A percentile compares a stretch with the other conserved stretches of the same genome.
Evolutionary conservation across 2,888 invertebrate species (phyloP).

Genomic region (Coremacera marginata): DNA sequence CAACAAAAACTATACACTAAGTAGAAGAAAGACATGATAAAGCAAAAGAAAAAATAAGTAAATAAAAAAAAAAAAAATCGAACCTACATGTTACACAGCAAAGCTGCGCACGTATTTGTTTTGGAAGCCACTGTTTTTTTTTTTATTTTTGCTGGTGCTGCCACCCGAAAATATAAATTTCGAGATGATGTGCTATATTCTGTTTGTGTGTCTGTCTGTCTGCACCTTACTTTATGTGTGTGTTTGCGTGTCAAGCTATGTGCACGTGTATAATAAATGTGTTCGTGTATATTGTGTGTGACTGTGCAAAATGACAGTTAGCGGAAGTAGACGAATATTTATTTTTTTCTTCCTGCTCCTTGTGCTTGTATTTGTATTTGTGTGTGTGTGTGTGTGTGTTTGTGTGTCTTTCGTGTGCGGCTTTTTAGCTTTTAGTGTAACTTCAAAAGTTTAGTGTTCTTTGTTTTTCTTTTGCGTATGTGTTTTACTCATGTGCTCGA

Average conservation of each 20-base stretch:
- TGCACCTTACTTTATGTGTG: neutral
- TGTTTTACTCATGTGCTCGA: conserved; percentile 11
- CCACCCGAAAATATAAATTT: neutral
- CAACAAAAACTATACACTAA: neutral
- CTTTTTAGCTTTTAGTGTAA: conserved; percentile 35
- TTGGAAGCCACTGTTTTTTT: neutral
- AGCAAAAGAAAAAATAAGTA: neutral
- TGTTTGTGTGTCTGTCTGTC: neutral
- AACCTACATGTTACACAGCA: neutral
- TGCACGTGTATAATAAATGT: neutral
- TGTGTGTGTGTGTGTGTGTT: conserved; percentile 23
- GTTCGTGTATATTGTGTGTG: conserved; percentile 2
- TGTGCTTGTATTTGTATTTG: neutral
- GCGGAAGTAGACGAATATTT: conserved; percentile 27
- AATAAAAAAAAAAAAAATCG: neutral
- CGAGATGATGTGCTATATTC: neutral
- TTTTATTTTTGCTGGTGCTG: neutral
- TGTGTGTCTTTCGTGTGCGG: conserved; percentile 30
- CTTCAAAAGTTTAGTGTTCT: conserved; percentile 6
- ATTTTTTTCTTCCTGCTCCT: neutral
- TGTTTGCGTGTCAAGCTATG: neutral
- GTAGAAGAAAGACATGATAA: neutral
- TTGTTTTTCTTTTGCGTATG: neutral
- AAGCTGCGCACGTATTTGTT: conserved; percentile 8
- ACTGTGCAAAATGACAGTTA: conserved; percentile 20